phyloP scores from a whole-genome alignment of 2,797 vertebrate genomes.

The Schizopygopsis pylzovi region DNA sequence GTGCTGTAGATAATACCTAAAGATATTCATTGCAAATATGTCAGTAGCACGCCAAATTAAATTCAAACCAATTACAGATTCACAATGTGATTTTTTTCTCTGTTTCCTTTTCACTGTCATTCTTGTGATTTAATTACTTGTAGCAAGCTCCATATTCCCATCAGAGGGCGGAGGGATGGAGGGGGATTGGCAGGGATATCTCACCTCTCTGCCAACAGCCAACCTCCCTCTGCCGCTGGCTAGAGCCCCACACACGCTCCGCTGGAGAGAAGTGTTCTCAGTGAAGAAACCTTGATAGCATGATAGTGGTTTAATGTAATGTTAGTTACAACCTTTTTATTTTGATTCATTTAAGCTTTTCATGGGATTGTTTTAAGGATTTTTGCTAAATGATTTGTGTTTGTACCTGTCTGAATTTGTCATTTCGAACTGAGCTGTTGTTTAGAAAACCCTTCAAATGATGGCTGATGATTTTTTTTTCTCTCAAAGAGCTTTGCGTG shows the following conservation, averaged over 20 bases:
- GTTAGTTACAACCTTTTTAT: background rate
- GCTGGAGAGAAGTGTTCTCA: constrained; percentile 5
- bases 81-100: constrained; percentile 28
- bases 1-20: constrained; percentile 3
- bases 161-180: constrained; percentile 60
- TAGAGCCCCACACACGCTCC: constrained; percentile 47
- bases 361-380: background rate
- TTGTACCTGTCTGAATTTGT: constrained; percentile 35
- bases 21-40: background rate
- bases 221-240: constrained; percentile 67
- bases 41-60: constrained; percentile 17
- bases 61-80: constrained; percentile 23
- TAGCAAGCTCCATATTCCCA: constrained; percentile 69
- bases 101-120: constrained; percentile 41
- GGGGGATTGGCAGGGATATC: constrained; percentile 69
- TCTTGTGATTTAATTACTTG: constrained; percentile 70
- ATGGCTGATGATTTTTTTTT: background rate
- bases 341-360: background rate
- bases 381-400: background rate
- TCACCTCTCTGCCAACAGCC: constrained; percentile 68
- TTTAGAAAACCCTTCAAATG: constrained; percentile 1
- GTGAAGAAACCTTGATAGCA: constrained; percentile 8
- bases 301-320: constrained; percentile 3
- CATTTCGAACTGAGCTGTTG: background rate
- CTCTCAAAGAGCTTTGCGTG: background rate